Evolutionary conservation across 2,113 vertebrate genomes (phyloP).

Genomic region (Dasyurus viverrinus): DNA sequence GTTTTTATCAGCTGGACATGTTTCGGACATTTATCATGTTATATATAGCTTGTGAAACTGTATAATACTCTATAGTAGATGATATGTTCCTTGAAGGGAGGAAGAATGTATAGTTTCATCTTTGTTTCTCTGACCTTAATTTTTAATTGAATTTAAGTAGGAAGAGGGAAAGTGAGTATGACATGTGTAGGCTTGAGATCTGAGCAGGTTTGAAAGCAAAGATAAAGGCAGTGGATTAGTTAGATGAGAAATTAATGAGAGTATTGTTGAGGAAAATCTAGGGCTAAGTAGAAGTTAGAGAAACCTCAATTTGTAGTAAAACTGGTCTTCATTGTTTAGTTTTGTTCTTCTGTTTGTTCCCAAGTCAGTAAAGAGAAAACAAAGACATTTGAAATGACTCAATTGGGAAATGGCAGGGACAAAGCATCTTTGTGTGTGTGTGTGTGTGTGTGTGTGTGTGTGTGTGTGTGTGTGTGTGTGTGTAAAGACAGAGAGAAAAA

Average conservation of each 20-base stretch:
- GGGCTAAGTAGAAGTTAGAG: background rate
- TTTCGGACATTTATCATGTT: background rate
- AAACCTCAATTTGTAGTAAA: background rate
- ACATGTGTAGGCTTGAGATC: background rate
- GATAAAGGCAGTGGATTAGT: background rate
- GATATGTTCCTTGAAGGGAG: background rate
- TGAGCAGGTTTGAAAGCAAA: background rate
- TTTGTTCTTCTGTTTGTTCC: background rate
- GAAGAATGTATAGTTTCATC: background rate
- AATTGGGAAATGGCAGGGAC: background rate
- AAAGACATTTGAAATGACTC: background rate
- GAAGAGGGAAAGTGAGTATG: background rate
- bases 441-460: too few species aligned
- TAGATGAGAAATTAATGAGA: background rate
- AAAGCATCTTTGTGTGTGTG: background rate
- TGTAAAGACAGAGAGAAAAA: background rate
- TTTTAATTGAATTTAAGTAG: background rate
- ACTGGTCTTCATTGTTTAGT: background rate
- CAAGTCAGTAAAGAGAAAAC: background rate
- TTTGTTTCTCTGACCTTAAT: background rate
- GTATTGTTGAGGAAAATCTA: background rate
- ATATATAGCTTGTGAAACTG: background rate
- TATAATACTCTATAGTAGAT: background rate
- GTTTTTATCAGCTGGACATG: background rate
- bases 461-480: background rate